These are phyloP conservation scores for Festucalex cinctus DNA, from an alignment of 2,113 vertebrate species.

Conservation along the genomic window DNA sequence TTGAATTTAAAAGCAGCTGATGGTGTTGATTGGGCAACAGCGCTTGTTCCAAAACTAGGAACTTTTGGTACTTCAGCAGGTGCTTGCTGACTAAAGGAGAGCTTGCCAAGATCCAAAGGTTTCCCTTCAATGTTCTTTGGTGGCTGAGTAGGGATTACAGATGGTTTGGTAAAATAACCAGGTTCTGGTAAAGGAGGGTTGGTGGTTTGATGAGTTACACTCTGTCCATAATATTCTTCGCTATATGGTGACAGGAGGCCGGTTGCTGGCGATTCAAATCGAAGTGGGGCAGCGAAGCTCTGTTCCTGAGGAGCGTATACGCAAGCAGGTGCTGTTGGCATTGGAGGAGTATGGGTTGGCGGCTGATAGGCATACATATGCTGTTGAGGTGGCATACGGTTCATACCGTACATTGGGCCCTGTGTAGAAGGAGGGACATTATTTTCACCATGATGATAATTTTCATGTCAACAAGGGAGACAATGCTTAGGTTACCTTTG, in stretches of 20 bases:
- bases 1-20: conserved; percentile 90
- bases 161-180: conserved; percentile 93
- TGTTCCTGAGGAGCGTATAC: conserved; percentile 92
- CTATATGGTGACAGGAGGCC: conserved; percentile 85
- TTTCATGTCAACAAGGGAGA: conserved; percentile 1
- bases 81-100: conserved; percentile 77
- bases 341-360: conserved; percentile 87
- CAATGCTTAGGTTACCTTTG: conserved; percentile 78
- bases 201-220: conserved; percentile 78
- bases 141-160: conserved; percentile 67
- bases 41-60: conserved; percentile 66
- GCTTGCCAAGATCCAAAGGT: conserved; percentile 79
- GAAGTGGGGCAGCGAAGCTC: conserved; percentile 81
- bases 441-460: background rate
- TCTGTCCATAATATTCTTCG: conserved; percentile 88
- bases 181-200: conserved; percentile 91
- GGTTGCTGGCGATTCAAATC: conserved; percentile 87
- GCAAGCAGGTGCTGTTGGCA: conserved; percentile 80
- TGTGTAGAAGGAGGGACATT: conserved; percentile 45
- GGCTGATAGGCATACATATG: conserved; percentile 90
- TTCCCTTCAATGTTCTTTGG: conserved; percentile 80
- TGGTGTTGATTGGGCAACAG: conserved; percentile 73
- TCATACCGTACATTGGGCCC: conserved; percentile 88
- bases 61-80: conserved; percentile 77
- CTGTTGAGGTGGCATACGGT: conserved; percentile 84